Conservation (phyloP, 2,888 invertebrate genomes). For the Hirtodrosophila histrioides region DNA sequence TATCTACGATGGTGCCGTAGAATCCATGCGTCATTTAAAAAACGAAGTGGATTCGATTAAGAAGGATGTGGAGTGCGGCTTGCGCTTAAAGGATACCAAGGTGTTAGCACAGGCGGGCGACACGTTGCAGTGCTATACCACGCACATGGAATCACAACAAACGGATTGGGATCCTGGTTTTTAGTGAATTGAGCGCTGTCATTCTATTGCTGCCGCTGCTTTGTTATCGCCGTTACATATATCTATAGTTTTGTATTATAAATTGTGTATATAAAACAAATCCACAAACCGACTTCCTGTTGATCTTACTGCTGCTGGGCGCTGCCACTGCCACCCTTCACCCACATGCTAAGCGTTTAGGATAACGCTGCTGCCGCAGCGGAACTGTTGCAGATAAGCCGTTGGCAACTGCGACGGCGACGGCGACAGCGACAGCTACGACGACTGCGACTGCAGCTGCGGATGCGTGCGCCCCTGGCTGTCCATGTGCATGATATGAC, state of each 20-base stretch:
- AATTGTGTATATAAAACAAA: constrained; percentile 68
- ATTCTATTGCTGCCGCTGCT: constrained; percentile 26
- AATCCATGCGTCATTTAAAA: constrained; percentile 95
- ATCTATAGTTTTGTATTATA: constrained; percentile 61
- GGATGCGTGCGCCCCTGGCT: constrained; percentile 65
- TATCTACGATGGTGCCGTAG: constrained; percentile 89
- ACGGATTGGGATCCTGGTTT: constrained; percentile 95
- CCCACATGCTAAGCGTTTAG: constrained; percentile 80
- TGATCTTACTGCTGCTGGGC: constrained; percentile 56
- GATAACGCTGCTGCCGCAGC: constrained; percentile 75
- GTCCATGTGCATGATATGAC: constrained; percentile 54
- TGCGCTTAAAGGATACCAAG: constrained; percentile 88
- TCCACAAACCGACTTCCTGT: constrained; percentile 74
- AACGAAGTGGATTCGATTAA: constrained; percentile 93
- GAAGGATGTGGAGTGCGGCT: constrained; percentile 94
- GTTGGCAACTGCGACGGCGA: constrained; percentile 18
- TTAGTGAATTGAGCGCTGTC: constrained; percentile 81
- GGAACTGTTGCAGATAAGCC: constrained; percentile 80
- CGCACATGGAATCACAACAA: constrained; percentile 87
- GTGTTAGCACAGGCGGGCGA: constrained; percentile 91
- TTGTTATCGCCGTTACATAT: constrained; percentile 53
- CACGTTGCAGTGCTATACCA: constrained; percentile 90
- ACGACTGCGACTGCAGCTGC: constrained; percentile 21
- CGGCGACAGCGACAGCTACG: constrained; percentile 8
- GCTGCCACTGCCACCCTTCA: constrained; percentile 80